Evolutionary conservation across 2,888 invertebrate species (phyloP).

Genomic region (Lydus trimaculatus): DNA sequence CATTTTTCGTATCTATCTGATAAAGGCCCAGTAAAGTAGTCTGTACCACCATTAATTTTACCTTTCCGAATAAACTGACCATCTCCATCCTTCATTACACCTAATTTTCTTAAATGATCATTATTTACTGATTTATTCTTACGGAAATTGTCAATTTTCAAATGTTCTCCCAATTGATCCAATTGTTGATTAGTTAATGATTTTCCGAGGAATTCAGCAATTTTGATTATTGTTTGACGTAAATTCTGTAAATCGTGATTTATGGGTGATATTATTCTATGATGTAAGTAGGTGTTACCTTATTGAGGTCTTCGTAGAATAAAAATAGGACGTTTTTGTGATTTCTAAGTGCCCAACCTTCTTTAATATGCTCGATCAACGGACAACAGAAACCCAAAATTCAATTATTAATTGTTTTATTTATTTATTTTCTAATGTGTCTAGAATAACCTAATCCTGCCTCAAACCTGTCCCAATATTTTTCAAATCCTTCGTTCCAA

Average conservation of each 20-base stretch:
- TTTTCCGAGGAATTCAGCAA: slow-evolving; percentile 69
- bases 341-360: slow-evolving; percentile 71
- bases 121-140: slow-evolving; percentile 81
- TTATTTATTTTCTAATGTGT: not conserved
- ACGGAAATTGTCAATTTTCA: slow-evolving; percentile 81
- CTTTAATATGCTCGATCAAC: slow-evolving; percentile 76
- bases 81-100: slow-evolving; percentile 66
- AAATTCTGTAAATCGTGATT: slow-evolving; percentile 62
- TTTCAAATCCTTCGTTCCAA: not conserved
- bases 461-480: slow-evolving; percentile 8
- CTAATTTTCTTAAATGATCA: slow-evolving; percentile 68
- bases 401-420: not conserved
- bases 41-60: slow-evolving; percentile 58
- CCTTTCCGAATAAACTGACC: slow-evolving; percentile 73
- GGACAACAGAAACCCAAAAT: slow-evolving; percentile 55
- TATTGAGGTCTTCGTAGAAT: slow-evolving; percentile 73
- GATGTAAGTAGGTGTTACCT: not conserved
- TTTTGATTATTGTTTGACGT: slow-evolving; percentile 63
- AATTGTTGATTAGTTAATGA: slow-evolving; percentile 66
- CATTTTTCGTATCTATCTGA: slow-evolving; percentile 14
- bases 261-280: not conserved
- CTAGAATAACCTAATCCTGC: slow-evolving; percentile 7
- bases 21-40: slow-evolving; percentile 21
- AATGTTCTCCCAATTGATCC: slow-evolving; percentile 69
- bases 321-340: slow-evolving; percentile 74